Conservation (phyloP, 2,888 invertebrate genomes). For the Netelia melanura region DNA sequence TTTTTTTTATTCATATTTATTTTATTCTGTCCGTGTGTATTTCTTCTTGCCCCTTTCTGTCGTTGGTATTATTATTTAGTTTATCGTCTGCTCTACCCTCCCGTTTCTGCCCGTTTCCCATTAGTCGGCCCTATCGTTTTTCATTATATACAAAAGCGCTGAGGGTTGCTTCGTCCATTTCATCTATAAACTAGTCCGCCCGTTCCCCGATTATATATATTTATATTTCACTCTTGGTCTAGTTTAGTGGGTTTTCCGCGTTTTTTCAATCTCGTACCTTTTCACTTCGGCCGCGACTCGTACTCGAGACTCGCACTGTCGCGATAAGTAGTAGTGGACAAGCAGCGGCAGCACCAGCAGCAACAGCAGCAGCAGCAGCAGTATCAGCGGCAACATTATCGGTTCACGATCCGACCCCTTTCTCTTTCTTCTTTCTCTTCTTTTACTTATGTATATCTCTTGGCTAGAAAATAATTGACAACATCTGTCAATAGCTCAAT, state of each 20-base stretch:
- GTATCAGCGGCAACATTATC: not conserved
- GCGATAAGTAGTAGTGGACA: not conserved
- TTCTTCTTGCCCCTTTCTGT: slow-evolving; percentile 30
- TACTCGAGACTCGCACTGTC: not conserved
- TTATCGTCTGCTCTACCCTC: slow-evolving; percentile 18
- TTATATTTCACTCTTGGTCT: slow-evolving; percentile 61
- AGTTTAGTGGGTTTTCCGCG: slow-evolving; percentile 54
- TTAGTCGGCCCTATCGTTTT: slow-evolving; percentile 66
- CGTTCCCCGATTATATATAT: slow-evolving; percentile 42
- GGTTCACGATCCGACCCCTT: not conserved
- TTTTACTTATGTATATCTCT: slow-evolving; percentile 62
- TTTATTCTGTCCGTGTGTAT: slow-evolving; percentile 45
- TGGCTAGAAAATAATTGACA: slow-evolving; percentile 81
- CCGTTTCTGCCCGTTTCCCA: slow-evolving; percentile 26
- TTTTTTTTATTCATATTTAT: slow-evolving; percentile 60
- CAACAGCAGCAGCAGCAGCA: not conserved
- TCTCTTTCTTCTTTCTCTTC: slow-evolving; percentile 21
- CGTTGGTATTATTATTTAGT: slow-evolving; percentile 26
- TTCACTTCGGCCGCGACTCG: not conserved
- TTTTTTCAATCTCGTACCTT: slow-evolving; percentile 15
- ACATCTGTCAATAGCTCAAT: slow-evolving; percentile 73
- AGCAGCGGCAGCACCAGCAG: too few relatives aligned
- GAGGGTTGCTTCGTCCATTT: slow-evolving; percentile 71
- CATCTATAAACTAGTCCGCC: slow-evolving; percentile 1
- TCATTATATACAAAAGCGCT: slow-evolving; percentile 82